A percentile compares a stretch with the other conserved stretches of the same genome.
These are phyloP conservation scores for Epinotia brunnichana DNA, from an alignment of 2,888 invertebrate genomes.

Conservation along the genomic window DNA sequence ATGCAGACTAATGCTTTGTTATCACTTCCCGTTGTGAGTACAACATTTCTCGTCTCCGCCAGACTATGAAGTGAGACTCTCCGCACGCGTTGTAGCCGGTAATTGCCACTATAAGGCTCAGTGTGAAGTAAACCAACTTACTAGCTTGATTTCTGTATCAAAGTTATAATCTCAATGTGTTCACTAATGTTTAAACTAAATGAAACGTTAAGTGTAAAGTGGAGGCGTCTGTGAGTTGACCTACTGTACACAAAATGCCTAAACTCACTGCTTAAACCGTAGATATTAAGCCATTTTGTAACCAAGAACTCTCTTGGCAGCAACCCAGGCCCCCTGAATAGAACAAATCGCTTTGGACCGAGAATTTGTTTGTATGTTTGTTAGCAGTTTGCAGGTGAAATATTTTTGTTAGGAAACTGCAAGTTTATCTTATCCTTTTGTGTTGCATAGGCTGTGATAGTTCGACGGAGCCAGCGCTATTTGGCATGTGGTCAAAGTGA, in stretches of 20 bases:
- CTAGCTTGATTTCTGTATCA: too few species aligned
- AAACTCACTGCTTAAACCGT: neutral
- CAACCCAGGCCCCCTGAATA: conserved; percentile 26
- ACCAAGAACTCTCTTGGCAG: conserved; percentile 9
- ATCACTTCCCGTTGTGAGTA: too few species aligned
- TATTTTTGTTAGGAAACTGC: conserved; percentile 30
- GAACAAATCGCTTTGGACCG: conserved; percentile 33
- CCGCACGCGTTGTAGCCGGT: too few species aligned
- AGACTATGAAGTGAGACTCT: too few species aligned
- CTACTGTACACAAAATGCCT: neutral
- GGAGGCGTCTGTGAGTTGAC: neutral
- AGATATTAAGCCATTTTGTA: neutral
- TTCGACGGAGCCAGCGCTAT: neutral
- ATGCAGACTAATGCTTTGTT: too few species aligned
- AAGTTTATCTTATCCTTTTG: conserved; percentile 32
- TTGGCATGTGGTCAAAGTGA: conserved; percentile 25
- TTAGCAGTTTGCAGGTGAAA: conserved; percentile 37
- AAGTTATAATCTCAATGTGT: neutral
- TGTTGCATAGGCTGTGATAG: neutral
- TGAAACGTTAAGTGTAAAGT: conserved; percentile 13
- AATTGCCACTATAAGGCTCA: too few species aligned
- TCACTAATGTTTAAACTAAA: conserved; percentile 2
- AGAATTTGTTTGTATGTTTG: conserved; percentile 40
- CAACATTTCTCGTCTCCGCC: too few species aligned
- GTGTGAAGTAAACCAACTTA: too few species aligned